Conservation (phyloP, 2,888 invertebrate genomes). For the Emmelina monodactyla region DNA sequence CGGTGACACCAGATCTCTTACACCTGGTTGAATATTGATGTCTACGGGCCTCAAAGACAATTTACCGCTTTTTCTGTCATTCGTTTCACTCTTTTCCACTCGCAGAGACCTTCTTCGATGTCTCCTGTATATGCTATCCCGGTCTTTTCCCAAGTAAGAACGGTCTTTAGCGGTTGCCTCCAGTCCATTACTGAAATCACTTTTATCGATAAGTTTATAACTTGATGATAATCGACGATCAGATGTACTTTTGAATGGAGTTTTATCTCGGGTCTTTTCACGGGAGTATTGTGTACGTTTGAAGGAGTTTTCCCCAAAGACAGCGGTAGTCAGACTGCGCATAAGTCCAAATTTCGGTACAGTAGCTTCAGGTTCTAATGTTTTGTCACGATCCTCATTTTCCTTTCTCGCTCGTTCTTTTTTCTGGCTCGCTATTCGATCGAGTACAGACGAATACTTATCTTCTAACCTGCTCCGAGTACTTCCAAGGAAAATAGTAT, state of each 20-base stretch:
- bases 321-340: slow-evolving; percentile 77
- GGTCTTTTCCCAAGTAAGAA: slow-evolving; percentile 45
- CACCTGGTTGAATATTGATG: slow-evolving; percentile 48
- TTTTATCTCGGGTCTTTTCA: slow-evolving; percentile 69
- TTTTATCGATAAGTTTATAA: slow-evolving; percentile 40
- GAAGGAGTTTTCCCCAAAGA: slow-evolving; percentile 72
- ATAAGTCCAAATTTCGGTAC: slow-evolving; percentile 56
- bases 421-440: slow-evolving; percentile 70
- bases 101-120: slow-evolving; percentile 67
- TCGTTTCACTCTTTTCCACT: slow-evolving; percentile 70
- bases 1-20: slow-evolving; percentile 64
- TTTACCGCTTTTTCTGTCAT: slow-evolving; percentile 52
- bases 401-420: slow-evolving; percentile 58
- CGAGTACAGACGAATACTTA: slow-evolving; percentile 79
- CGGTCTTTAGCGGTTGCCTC: slow-evolving; percentile 36
- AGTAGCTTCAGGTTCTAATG: slow-evolving; percentile 69
- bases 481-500: slow-evolving; percentile 47
- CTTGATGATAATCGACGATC: slow-evolving; percentile 44
- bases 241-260: slow-evolving; percentile 65
- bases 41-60: slow-evolving; percentile 64
- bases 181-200: slow-evolving; percentile 45
- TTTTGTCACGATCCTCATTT: slow-evolving; percentile 72
- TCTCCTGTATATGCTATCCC: slow-evolving; percentile 54
- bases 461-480: slow-evolving; percentile 78
- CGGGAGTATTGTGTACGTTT: slow-evolving; percentile 63